phyloP scores from a whole-genome alignment of 2,888 invertebrate genomes.

The Trissolcus japonicus region DNA sequence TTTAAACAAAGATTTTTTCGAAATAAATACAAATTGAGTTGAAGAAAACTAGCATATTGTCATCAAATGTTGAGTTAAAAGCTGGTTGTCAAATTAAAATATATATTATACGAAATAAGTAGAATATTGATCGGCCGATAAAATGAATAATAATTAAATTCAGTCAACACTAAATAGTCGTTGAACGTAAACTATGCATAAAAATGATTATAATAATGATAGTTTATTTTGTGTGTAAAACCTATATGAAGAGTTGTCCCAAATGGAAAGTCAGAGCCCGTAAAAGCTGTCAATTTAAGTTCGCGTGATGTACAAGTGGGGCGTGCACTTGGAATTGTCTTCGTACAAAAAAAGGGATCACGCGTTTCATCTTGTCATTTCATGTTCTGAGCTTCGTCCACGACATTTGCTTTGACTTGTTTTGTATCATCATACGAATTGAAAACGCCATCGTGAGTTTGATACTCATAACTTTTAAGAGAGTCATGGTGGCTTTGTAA shows the following conservation, averaged over 20 bases:
- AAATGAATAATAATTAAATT: neutral
- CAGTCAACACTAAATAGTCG: too few relatives aligned
- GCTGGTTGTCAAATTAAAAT: too few relatives aligned
- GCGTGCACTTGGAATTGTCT: conserved; percentile 55
- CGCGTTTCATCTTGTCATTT: conserved; percentile 33
- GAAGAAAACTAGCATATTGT: too few relatives aligned
- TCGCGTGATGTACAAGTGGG: conserved; percentile 15
- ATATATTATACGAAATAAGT: too few relatives aligned
- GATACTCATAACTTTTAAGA: conserved; percentile 36
- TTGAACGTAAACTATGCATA: too few relatives aligned
- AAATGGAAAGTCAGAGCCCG: conserved; percentile 1
- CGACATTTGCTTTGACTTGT: conserved; percentile 19
- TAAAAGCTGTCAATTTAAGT: conserved; percentile 32
- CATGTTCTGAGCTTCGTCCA: conserved; percentile 21
- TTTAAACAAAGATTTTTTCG: too few relatives aligned
- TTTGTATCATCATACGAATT: conserved; percentile 39
- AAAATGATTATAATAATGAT: too few relatives aligned
- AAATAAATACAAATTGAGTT: too few relatives aligned
- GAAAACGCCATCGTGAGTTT: conserved; percentile 31
- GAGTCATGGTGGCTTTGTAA: conserved; percentile 24
- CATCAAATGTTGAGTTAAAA: too few relatives aligned
- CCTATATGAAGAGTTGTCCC: too few relatives aligned
- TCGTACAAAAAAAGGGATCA: conserved; percentile 31
- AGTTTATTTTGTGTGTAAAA: too few relatives aligned
- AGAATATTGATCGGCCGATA: too few relatives aligned